These are phyloP conservation scores for Muntiacus reevesi DNA, from an alignment of 2,113 vertebrate species.

Conservation along the genomic window DNA sequence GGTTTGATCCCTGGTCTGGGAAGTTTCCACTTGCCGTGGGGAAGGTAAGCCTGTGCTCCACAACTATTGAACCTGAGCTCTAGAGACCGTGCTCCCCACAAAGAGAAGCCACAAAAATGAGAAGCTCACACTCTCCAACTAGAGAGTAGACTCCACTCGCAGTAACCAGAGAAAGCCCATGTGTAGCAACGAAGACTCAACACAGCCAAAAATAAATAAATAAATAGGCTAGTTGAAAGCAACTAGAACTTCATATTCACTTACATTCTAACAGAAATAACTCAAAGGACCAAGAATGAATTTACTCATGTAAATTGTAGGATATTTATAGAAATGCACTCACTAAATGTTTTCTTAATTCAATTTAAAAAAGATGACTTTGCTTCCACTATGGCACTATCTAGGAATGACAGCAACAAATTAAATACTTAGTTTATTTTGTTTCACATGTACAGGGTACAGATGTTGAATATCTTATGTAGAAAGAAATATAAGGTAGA, in stretches of 20 bases:
- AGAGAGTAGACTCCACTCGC: background rate
- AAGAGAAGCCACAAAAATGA: background rate
- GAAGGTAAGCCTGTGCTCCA: background rate
- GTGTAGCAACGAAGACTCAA: background rate
- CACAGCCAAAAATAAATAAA: background rate
- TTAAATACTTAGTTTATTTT: background rate
- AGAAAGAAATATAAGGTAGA: background rate
- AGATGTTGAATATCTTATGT: background rate
- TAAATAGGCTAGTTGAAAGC: background rate
- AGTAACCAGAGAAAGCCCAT: background rate
- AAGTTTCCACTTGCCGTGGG: background rate
- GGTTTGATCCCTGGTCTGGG: background rate
- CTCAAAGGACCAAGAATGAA: background rate
- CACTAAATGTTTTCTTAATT: background rate
- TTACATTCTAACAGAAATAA: background rate
- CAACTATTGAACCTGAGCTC: background rate
- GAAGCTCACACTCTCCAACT: background rate
- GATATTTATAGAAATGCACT: background rate
- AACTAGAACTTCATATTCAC: background rate
- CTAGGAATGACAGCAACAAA: background rate
- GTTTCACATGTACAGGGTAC: background rate
- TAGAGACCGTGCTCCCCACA: background rate
- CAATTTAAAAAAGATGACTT: background rate
- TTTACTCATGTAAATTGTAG: background rate
- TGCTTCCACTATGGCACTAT: background rate